Conservation (phyloP, 2,113 vertebrate species). For the Pteropus alecto region DNA sequence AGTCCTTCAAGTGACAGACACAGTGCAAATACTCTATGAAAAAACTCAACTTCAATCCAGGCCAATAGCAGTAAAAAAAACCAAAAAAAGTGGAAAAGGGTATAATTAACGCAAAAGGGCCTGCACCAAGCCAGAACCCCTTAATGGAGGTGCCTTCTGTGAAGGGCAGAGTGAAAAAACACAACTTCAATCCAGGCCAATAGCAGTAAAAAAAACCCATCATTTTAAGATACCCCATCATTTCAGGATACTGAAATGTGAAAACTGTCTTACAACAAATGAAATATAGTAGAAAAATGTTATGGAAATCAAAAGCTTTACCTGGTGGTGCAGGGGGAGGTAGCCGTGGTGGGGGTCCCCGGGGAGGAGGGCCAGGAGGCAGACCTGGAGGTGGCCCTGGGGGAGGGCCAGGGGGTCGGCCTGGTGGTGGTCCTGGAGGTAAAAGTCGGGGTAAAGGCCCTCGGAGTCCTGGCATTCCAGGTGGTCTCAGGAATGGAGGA, state of each 20-base stretch:
- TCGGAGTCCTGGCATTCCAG: conserved; percentile 92
- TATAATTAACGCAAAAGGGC: too few relatives aligned
- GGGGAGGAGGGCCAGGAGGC: conserved; percentile 96
- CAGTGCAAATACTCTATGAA: background rate
- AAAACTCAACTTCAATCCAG: background rate
- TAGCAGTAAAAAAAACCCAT: background rate
- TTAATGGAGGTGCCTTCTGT: too few relatives aligned
- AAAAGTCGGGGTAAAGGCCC: conserved; percentile 94
- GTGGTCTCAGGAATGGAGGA: conserved; percentile 96
- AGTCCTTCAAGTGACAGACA: background rate
- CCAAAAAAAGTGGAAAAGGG: too few relatives aligned
- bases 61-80: background rate
- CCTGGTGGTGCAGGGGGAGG: conserved; percentile 97
- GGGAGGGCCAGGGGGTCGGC: conserved; percentile 95
- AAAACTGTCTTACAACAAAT: background rate
- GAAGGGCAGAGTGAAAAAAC: too few relatives aligned
- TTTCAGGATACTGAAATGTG: background rate
- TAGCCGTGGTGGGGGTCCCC: conserved; percentile 94
- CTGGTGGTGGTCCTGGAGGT: conserved; percentile 95
- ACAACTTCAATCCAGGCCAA: background rate
- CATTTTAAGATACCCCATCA: background rate
- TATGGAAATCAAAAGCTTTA: conserved; percentile 63
- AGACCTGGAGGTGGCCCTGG: conserved; percentile 95
- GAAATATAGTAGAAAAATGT: background rate
- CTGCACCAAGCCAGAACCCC: too few relatives aligned